phyloP scores from a whole-genome alignment of 1,140 invertebrate genomes.

The Pristionchus pacificus region DNA sequence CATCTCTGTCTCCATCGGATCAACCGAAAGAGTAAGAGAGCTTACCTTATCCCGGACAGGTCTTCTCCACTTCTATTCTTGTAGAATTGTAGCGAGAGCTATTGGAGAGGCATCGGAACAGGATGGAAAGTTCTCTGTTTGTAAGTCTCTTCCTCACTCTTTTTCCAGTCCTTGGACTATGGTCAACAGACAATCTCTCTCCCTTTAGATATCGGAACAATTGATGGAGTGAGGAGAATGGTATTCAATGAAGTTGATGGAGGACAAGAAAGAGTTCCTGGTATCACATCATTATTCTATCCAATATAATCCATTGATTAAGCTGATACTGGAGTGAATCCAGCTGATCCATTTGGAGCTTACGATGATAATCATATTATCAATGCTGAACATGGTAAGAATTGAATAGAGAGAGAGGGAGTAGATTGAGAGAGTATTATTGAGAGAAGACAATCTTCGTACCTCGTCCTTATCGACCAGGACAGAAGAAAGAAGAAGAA shows the following conservation, averaged over 20 bases:
- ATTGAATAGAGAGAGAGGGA: too few relatives aligned
- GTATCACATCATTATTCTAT: too few relatives aligned
- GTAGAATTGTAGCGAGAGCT: background rate
- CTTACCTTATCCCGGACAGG: too few relatives aligned
- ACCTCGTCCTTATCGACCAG: slow-evolving; percentile 47
- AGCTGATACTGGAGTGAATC: slow-evolving; percentile 16
- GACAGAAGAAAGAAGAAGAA: slow-evolving; percentile 39
- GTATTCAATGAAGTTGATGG: slow-evolving; percentile 47
- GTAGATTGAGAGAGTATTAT: too few relatives aligned
- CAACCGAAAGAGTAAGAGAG: too few relatives aligned
- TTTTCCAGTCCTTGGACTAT: slow-evolving; percentile 14
- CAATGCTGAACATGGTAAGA: slow-evolving; percentile 35
- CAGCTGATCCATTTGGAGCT: slow-evolving; percentile 34
- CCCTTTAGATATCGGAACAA: slow-evolving; percentile 37
- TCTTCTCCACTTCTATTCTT: too few relatives aligned
- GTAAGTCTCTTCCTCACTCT: slow-evolving; percentile 17
- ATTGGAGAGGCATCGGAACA: background rate
- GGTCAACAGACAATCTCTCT: too few relatives aligned
- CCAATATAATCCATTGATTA: slow-evolving; percentile 12
- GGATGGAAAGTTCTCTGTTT: slow-evolving; percentile 1
- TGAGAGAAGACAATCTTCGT: slow-evolving; percentile 46
- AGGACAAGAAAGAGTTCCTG: slow-evolving; percentile 12
- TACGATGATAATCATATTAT: slow-evolving; percentile 45
- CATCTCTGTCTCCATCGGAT: too few relatives aligned
- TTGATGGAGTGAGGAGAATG: slow-evolving; percentile 50